A percentile compares a stretch with the other conserved stretches of the same genome.
Conservation (phyloP, 2,113 vertebrate species). For the Takifugu bimaculatus region DNA sequence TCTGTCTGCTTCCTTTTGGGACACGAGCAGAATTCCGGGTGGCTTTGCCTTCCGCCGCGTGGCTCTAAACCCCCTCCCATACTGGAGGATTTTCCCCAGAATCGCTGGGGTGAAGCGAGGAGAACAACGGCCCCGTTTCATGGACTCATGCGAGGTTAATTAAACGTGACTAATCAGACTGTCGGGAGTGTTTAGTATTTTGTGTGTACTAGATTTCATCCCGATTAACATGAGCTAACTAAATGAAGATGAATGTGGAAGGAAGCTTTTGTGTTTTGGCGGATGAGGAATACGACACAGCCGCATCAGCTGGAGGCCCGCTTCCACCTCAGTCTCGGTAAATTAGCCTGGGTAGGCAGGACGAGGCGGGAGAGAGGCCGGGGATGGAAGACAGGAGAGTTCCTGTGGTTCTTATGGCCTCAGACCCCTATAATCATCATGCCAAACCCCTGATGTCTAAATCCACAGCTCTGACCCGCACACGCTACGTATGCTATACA, state of each 20-base stretch:
- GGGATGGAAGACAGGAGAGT: conserved; percentile 42
- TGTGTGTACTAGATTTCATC: not conserved
- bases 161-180: conserved; percentile 29
- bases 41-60: conserved; percentile 17
- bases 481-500: conserved; percentile 15
- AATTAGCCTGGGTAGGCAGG: conserved; percentile 52
- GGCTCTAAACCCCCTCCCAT: conserved; percentile 2
- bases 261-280: conserved; percentile 25
- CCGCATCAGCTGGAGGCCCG: conserved; percentile 32
- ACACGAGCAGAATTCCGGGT: conserved; percentile 49
- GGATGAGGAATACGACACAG: conserved; percentile 27
- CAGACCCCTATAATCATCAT: conserved; percentile 67
- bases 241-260: conserved; percentile 24
- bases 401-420: conserved; percentile 65
- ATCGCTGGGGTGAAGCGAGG: not conserved
- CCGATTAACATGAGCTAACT: conserved; percentile 11
- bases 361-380: conserved; percentile 35
- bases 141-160: not conserved
- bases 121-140: not conserved
- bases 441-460: conserved; percentile 71
- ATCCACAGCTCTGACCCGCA: conserved; percentile 55
- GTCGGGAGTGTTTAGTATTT: conserved; percentile 31
- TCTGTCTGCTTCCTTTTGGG: conserved; percentile 58
- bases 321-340: conserved; percentile 43
- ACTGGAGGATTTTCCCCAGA: conserved; percentile 5